A percentile compares a stretch with the other conserved stretches of the same genome.
These are phyloP conservation scores for Rousettus madagascariensis DNA, from an alignment of 2,797 vertebrate genomes.

Conservation along the genomic window DNA sequence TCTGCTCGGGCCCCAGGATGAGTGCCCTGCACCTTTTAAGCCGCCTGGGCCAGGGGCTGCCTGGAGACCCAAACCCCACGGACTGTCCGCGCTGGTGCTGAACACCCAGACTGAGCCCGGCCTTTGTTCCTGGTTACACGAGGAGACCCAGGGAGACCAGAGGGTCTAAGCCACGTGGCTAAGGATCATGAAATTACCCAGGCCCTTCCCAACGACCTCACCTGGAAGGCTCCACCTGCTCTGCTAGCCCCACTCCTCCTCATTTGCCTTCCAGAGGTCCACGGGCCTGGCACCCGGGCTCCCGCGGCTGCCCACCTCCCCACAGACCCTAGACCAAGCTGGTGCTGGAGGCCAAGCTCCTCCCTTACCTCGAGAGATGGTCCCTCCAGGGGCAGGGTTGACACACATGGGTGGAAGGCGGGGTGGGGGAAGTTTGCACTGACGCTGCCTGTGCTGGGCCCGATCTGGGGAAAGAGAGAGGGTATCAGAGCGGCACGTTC, in stretches of 20 bases:
- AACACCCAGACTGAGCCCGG: not conserved
- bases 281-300: not conserved
- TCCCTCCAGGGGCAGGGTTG: slow-evolving; percentile 76
- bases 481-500: not conserved
- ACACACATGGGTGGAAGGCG: slow-evolving; percentile 79
- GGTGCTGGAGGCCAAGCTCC: slow-evolving; percentile 23
- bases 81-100: not conserved
- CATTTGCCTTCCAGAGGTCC: not conserved
- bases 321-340: not conserved
- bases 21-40: not conserved
- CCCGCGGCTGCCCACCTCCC: not conserved
- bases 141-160: not conserved
- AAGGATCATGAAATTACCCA: not conserved
- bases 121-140: not conserved
- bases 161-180: not conserved
- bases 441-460: slow-evolving; percentile 78
- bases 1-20: not conserved
- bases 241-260: not conserved
- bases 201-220: not conserved
- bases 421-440: slow-evolving; percentile 77
- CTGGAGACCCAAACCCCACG: not conserved
- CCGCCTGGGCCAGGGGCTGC: not conserved
- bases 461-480: slow-evolving; percentile 73
- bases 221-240: not conserved
- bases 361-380: slow-evolving; percentile 77